Evolutionary conservation across 2,113 vertebrate genomes (phyloP).

Genomic region (Rhinolophus ferrumequinum): DNA sequence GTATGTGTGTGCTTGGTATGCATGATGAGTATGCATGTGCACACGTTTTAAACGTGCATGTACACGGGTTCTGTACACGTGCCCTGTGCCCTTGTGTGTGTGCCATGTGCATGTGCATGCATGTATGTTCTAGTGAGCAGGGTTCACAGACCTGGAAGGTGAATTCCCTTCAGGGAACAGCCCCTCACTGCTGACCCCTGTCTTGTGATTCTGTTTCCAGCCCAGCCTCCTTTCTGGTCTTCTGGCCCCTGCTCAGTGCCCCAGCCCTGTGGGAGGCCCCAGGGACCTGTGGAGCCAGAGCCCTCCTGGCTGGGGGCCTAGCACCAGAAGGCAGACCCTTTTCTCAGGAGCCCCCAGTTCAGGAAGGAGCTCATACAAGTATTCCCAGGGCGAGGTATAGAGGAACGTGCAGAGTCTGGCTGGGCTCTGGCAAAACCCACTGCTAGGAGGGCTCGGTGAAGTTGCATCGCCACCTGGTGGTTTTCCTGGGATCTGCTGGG

Average conservation of each 20-base stretch:
- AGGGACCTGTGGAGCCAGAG: background rate
- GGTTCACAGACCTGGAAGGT: background rate
- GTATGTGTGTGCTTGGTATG: background rate
- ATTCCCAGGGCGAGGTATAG: background rate
- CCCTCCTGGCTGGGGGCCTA: background rate
- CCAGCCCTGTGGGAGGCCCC: background rate
- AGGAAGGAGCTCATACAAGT: background rate
- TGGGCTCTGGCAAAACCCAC: background rate
- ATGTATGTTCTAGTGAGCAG: background rate
- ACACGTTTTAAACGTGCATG: background rate
- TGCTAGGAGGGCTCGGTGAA: background rate
- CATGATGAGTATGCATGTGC: no score
- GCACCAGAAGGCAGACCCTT: background rate
- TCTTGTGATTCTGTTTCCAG: background rate
- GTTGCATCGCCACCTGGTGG: conserved; percentile 75
- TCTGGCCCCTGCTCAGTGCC: background rate
- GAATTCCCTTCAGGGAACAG: background rate
- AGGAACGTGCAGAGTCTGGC: background rate
- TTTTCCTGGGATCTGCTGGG: background rate
- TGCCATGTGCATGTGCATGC: background rate
- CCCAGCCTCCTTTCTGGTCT: background rate
- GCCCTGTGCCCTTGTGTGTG: background rate
- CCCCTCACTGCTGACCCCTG: background rate
- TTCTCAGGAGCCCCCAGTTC: background rate
- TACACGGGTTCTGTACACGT: background rate